Base-by-base conservation (phyloP, 1,140 invertebrate genomes). In the Tigriopus japonicus region DNA sequence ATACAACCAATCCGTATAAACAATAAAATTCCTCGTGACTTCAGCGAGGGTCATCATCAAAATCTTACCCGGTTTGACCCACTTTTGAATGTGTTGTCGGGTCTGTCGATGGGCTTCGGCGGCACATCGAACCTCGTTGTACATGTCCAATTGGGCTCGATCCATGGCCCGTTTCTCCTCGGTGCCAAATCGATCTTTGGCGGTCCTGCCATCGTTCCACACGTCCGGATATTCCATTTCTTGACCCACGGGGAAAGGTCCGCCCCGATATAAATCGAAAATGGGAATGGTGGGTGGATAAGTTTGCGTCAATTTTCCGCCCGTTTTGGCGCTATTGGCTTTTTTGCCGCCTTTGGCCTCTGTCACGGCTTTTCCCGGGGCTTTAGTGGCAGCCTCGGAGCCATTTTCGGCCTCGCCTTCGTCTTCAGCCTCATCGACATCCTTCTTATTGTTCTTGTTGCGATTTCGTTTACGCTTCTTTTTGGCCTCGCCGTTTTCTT, bases 271-370 rank as follows among this genome's bases (percentile, higher is more conserved):
- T 5, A 94, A 74, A 59, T 92, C 83, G 0, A 78, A 75, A 64
- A 97, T 85, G 0, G 93, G 83, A 66, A 95, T 79, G 15, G 83
- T 79, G 12, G 92, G 89, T 15, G 90, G 89, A 71, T 82, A 77
- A 12, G 86, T 89, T 72, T 90, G 86, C 42, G 74, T 72, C 51
- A 72, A 81, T 81, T 69, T 82, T 83, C 69, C 80, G 82, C 69
- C 80, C 80, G 66, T 49, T 1, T 45, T 63, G 28, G 28, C 28
- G n/a, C n/a, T n/a, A 35, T 3, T 9, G 3, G 28, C 28, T 64
- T 45, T 63, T 62, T 64, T 63, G 53, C 61, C 62, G 67, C 68
- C 63, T 69, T 72, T 71, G 67, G 68, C 17, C 73, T 73, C 45
- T 71, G 70, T 1, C 69, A 68, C 41, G 52, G 74, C 58, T 59